A percentile compares a stretch with the other conserved stretches of the same genome.
Evolutionary conservation across 2,888 invertebrate species (phyloP).

Genomic region (Auanema freiburgensis): DNA sequence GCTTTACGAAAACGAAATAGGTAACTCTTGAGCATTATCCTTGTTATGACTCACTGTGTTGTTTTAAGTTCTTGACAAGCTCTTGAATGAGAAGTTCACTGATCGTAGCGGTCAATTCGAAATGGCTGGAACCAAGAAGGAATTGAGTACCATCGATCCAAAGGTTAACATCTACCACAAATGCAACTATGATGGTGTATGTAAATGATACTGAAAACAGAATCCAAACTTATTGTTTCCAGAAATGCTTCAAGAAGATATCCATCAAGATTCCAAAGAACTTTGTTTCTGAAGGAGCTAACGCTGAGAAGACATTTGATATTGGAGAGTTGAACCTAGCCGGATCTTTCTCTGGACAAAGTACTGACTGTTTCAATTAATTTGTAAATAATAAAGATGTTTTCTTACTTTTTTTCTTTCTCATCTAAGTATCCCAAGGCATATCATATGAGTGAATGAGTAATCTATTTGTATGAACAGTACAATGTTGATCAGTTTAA

Average conservation of each 20-base stretch:
- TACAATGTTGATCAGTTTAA: too few relatives aligned
- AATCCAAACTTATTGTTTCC: background rate
- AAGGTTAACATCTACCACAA: slow-evolving; percentile 48
- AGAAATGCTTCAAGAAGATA: slow-evolving; percentile 42
- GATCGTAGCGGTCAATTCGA: slow-evolving; percentile 51
- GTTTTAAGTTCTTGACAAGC: slow-evolving; percentile 49
- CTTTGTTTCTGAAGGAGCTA: slow-evolving; percentile 39
- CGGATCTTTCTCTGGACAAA: slow-evolving; percentile 53
- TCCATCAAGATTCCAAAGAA: slow-evolving; percentile 44
- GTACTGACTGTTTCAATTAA: slow-evolving; percentile 55
- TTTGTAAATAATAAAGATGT: slow-evolving; percentile 1
- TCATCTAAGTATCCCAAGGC: background rate
- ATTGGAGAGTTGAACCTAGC: slow-evolving; percentile 51
- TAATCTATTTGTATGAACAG: too few relatives aligned
- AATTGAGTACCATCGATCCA: slow-evolving; percentile 39
- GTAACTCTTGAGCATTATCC: slow-evolving; percentile 20
- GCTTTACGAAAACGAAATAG: slow-evolving; percentile 55
- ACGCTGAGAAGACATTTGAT: slow-evolving; percentile 35
- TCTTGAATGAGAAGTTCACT: slow-evolving; percentile 53
- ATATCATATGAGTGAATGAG: too few relatives aligned
- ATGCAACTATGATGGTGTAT: slow-evolving; percentile 41
- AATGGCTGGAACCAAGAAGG: slow-evolving; percentile 39
- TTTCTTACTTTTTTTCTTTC: background rate
- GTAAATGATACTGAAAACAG: background rate
- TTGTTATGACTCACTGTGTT: background rate